A percentile compares a stretch with the other conserved stretches of the same genome.
Evolutionary conservation across 2,113 vertebrate species (phyloP).

Genomic region (Pollimyrus isidori): DNA sequence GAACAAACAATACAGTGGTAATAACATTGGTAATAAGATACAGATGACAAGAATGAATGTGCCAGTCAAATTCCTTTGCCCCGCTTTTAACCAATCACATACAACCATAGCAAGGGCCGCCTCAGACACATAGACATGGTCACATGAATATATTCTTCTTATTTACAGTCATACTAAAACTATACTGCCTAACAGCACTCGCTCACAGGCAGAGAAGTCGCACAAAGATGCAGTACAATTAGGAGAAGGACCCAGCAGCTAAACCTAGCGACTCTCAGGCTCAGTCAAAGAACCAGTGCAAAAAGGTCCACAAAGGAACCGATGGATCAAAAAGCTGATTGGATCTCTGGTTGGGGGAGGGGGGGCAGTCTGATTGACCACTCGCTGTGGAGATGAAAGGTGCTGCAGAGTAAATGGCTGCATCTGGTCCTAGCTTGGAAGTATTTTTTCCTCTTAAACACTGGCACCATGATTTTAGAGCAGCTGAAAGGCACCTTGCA

Average conservation of each 20-base stretch:
- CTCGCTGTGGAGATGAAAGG: conserved; percentile 43
- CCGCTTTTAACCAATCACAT: background rate
- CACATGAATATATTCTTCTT: background rate
- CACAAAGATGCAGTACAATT: background rate
- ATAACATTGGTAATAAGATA: background rate
- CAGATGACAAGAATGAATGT: background rate
- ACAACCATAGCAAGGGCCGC: background rate
- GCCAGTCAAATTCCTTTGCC: background rate
- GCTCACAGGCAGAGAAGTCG: background rate
- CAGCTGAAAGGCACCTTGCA: background rate
- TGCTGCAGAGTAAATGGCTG: background rate
- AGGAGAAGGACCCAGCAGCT: background rate
- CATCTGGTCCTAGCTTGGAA: background rate
- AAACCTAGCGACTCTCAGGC: background rate
- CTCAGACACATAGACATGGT: background rate
- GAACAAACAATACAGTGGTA: background rate
- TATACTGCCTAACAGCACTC: background rate
- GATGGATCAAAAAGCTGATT: conserved; percentile 35
- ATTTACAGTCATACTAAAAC: background rate
- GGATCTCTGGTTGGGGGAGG: background rate
- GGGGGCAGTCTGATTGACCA: background rate
- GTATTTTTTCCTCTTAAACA: background rate
- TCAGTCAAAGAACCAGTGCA: background rate
- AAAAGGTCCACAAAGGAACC: conserved; percentile 34
- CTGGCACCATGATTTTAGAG: background rate